Evolutionary conservation across 2,888 invertebrate genomes (phyloP).

Genomic region (Drosophila niveifrons): DNA sequence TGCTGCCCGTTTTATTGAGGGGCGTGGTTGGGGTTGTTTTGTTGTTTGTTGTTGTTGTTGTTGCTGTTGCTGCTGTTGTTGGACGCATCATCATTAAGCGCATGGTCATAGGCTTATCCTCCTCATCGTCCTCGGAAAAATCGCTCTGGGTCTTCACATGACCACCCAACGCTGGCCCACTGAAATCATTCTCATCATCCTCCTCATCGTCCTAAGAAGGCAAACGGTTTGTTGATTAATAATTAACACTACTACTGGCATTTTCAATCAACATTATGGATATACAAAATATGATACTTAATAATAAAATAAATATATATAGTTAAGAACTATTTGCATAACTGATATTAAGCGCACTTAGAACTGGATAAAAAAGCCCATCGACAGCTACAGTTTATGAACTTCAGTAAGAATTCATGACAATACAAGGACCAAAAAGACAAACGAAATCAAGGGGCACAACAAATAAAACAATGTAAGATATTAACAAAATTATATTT

Average conservation of each 20-base stretch:
- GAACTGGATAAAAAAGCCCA: slow-evolving; percentile 34
- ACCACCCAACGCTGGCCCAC: slow-evolving; percentile 85
- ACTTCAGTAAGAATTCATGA: slow-evolving; percentile 13
- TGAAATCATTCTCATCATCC: slow-evolving; percentile 86
- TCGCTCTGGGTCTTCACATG: slow-evolving; percentile 84
- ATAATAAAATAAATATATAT: slow-evolving; percentile 28
- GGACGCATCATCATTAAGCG: slow-evolving; percentile 80
- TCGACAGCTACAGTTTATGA: slow-evolving; percentile 20
- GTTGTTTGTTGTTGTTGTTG: slow-evolving; percentile 48
- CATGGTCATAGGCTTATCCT: slow-evolving; percentile 86
- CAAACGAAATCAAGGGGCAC: slow-evolving; percentile 5
- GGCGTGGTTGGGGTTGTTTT: slow-evolving; percentile 38
- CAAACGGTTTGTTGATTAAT: neutral
- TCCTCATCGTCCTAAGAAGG: slow-evolving; percentile 73
- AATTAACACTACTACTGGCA: neutral
- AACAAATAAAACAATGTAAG: slow-evolving; percentile 15
- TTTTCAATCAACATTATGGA: neutral
- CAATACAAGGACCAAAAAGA: slow-evolving; percentile 33
- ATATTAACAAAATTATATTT: neutral
- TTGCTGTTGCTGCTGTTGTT: slow-evolving; percentile 62
- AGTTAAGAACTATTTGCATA: slow-evolving; percentile 11
- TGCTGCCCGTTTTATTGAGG: slow-evolving; percentile 57
- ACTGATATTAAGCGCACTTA: slow-evolving; percentile 13
- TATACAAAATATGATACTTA: slow-evolving; percentile 12
- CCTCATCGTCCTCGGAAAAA: slow-evolving; percentile 85